phyloP scores from a whole-genome alignment of 2,113 vertebrate species.

The Platysteira castanea region DNA sequence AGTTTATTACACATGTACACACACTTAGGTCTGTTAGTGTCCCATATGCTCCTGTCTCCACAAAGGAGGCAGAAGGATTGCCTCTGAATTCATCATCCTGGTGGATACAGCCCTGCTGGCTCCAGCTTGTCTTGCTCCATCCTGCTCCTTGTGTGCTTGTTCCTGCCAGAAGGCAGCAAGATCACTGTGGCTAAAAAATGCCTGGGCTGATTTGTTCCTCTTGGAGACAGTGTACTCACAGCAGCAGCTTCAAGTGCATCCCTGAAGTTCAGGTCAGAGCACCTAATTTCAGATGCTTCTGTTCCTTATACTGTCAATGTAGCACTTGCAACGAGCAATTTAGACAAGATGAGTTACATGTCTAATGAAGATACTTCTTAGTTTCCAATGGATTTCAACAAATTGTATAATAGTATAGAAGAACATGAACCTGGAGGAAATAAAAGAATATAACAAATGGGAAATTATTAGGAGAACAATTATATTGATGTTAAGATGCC shows the following conservation, averaged over 20 bases:
- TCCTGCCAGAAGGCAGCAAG: background rate
- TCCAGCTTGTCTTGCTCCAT: background rate
- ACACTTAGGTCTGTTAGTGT: background rate
- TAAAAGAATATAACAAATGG: background rate
- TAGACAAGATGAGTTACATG: background rate
- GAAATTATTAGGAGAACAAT: background rate
- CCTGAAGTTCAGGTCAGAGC: background rate
- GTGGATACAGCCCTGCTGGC: background rate
- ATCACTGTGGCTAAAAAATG: background rate
- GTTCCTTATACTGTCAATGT: background rate
- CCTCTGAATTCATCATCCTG: background rate
- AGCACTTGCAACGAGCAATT: background rate
- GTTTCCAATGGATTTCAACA: background rate
- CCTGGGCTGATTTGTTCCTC: background rate
- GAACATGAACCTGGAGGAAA: background rate
- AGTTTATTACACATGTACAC: slow-evolving; percentile 16
- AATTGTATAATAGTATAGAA: background rate
- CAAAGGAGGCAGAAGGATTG: background rate
- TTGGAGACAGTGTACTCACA: background rate
- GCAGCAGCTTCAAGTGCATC: background rate
- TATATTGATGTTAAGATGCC: background rate
- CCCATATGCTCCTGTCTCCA: background rate
- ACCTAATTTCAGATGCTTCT: background rate
- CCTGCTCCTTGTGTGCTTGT: background rate
- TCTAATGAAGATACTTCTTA: background rate